Conservation (phyloP, 2,888 invertebrate genomes). For the Stenolophus ochropezus region DNA sequence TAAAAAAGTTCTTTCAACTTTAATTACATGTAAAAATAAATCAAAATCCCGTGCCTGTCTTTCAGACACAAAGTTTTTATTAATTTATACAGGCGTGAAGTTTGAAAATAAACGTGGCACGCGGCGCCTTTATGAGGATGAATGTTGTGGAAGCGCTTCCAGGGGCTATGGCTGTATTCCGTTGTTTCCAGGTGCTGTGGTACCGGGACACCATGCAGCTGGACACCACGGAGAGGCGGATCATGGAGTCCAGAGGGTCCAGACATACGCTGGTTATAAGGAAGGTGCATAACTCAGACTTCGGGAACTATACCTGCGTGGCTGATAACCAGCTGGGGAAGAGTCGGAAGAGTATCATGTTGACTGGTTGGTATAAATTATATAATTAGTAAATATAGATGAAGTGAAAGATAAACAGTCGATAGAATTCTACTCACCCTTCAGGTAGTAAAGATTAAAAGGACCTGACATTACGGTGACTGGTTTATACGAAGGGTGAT, state of each 20-base stretch:
- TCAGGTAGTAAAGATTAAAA: no score
- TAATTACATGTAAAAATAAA: slow-evolving; percentile 29
- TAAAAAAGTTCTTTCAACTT: neutral
- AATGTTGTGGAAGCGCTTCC: neutral
- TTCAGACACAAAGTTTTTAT: slow-evolving; percentile 18
- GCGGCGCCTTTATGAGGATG: neutral
- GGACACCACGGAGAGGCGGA: slow-evolving; percentile 80
- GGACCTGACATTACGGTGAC: no score
- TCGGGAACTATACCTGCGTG: slow-evolving; percentile 83
- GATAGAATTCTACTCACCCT: no score
- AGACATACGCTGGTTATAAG: slow-evolving; percentile 81
- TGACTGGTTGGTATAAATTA: slow-evolving; percentile 79
- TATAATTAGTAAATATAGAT: no score
- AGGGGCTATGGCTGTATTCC: neutral
- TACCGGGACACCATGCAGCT: slow-evolving; percentile 81
- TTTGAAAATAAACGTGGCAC: neutral
- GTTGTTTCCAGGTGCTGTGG: slow-evolving; percentile 78
- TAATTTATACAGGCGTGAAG: slow-evolving; percentile 11
- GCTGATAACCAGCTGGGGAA: slow-evolving; percentile 82
- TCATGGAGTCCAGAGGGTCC: slow-evolving; percentile 81
- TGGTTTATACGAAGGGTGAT: no score
- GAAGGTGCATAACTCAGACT: slow-evolving; percentile 81
- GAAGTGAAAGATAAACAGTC: no score
- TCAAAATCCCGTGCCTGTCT: slow-evolving; percentile 33
- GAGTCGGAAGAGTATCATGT: slow-evolving; percentile 79